Base-by-base conservation (phyloP, 2,888 invertebrate genomes). In the Neocrepidodera transversa region DNA sequence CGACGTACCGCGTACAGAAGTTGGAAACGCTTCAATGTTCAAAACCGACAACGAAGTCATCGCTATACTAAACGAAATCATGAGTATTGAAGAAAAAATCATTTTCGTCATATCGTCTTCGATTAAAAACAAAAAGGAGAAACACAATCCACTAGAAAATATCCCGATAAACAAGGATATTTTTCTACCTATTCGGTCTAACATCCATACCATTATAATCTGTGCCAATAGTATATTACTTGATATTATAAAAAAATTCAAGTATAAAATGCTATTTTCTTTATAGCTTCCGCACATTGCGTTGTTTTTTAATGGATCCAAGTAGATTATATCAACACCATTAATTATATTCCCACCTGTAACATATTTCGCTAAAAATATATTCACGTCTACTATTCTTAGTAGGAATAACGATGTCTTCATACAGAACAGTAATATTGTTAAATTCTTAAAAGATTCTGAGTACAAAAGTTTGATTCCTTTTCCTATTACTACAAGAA, bases 21-120 rank as follows among this genome's bases (percentile, higher is more conserved):
- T 73, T 7, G 74, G 73, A 54, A 65, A 73, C 0, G 60, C 50
- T 59, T 74, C 74, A 20, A 73, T 64, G 36, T 63, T 66, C 4
- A 73, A 48, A 13, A 74, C 58, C n/a, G 65, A 63, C 6, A 70
- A 8, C 7, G 64, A 58, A 13, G 67, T 62, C 35, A 54, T 47
- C 5, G 56, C 62, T 17, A 50, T 48, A 35, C 60, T 62, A 20
- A 63, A 51, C 32, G 54, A 55, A 10, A 63, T 45, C 61, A 67
- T 58, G n/a, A 67, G 50, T 13, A 60, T 6, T 8, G 63, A 61
- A 14, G 57, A 62, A 23, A 60, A 23, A 13, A 67, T 53, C 52
- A 56, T 54, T 48, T 49, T 48, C 1, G 51, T 54, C 49, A 52
- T 61, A 11, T 48, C 49, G 17, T 59, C 42, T 36, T 38, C 18